phyloP scores from a whole-genome alignment of 2,113 vertebrate species.

The Calonectris borealis region DNA sequence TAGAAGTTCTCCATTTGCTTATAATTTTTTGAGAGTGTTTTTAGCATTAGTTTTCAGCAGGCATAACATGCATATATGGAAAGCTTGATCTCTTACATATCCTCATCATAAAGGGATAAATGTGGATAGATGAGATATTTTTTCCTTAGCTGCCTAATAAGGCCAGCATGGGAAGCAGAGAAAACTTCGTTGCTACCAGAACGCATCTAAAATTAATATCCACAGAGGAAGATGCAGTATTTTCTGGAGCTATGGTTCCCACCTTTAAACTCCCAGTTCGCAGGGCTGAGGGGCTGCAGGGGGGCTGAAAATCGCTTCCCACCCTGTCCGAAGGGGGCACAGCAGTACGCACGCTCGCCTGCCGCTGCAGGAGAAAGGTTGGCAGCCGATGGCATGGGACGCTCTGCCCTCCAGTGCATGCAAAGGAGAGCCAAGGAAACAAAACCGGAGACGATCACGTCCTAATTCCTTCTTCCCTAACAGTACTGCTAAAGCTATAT shows the following conservation, averaged over 20 bases:
- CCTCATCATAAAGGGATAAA: neutral
- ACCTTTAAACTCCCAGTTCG: neutral
- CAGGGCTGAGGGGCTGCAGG: neutral
- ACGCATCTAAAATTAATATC: neutral
- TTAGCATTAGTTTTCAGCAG: slow-evolving; percentile 33
- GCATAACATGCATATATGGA: neutral
- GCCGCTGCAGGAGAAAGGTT: neutral
- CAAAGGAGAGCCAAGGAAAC: neutral
- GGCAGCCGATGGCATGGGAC: fast-evolving
- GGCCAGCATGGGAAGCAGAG: neutral
- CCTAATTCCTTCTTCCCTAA: neutral
- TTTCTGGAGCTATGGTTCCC: neutral
- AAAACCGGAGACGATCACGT: fast-evolving
- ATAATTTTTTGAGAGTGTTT: neutral
- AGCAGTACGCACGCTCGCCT: neutral
- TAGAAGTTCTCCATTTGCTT: neutral
- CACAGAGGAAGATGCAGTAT: neutral
- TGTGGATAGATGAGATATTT: neutral
- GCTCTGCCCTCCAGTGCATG: neutral
- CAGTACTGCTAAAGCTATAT: neutral
- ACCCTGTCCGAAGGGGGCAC: neutral
- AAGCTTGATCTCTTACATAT: neutral
- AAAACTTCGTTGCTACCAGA: neutral
- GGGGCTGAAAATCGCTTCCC: neutral
- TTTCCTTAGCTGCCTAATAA: neutral